These are phyloP conservation scores for Choloepus didactylus DNA, from an alignment of 2,797 vertebrate genomes.

Conservation along the genomic window DNA sequence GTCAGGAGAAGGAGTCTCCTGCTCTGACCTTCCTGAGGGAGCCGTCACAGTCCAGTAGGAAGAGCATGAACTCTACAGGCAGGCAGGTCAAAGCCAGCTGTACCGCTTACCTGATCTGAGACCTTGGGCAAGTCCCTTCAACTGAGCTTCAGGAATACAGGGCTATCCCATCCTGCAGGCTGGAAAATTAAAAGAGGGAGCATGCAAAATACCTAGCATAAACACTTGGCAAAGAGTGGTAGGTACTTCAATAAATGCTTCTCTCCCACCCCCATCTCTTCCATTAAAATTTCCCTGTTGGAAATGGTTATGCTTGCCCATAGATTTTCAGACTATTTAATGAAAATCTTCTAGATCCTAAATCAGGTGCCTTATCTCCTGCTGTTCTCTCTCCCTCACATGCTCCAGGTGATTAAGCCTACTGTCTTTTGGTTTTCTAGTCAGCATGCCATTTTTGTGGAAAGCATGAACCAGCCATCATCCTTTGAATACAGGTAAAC, in stretches of 20 bases:
- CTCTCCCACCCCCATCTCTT: neutral
- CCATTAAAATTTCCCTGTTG: slow-evolving; percentile 35
- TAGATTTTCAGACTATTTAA: slow-evolving; percentile 51
- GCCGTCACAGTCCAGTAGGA: neutral
- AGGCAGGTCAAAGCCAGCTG: neutral
- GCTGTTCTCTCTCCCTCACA: neutral
- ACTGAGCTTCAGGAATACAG: slow-evolving; percentile 12
- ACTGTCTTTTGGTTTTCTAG: neutral
- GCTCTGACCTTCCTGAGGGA: neutral
- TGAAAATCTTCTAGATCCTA: slow-evolving; percentile 8
- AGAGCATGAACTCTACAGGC: neutral
- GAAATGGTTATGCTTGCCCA: neutral
- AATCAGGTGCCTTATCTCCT: neutral
- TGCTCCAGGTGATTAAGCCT: neutral
- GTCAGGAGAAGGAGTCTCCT: neutral
- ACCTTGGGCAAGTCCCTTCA: neutral
- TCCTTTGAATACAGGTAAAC: slow-evolving; percentile 1
- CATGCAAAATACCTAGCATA: slow-evolving; percentile 35
- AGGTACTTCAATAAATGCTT: slow-evolving; percentile 24
- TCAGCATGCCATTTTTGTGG: neutral
- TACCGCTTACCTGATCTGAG: neutral
- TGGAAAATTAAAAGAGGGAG: neutral
- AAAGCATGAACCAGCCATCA: neutral
- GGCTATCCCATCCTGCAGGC: neutral
- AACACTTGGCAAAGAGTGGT: neutral